These are phyloP conservation scores for Phoenicopterus ruber DNA, from an alignment of 2,113 vertebrate genomes.

Conservation along the genomic window DNA sequence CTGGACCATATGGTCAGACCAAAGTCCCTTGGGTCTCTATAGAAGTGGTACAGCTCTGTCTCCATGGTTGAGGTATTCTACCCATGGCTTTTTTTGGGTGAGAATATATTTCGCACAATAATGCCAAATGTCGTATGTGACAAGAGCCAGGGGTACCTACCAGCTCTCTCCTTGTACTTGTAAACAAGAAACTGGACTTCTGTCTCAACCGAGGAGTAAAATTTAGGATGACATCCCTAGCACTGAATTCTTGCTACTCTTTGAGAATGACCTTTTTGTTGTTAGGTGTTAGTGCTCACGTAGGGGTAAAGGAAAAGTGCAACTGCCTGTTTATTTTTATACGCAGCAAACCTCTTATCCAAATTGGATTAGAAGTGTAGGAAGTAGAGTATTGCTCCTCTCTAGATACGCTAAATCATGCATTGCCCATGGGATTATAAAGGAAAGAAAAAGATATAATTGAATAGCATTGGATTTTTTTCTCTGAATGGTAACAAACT, in stretches of 20 bases:
- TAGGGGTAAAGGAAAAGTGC: background rate
- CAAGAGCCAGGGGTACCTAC: background rate
- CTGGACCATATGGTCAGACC: background rate
- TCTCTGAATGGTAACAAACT: background rate
- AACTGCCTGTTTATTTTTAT: conserved; percentile 31
- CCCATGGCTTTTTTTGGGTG: background rate
- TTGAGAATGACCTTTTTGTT: background rate
- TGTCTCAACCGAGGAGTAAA: background rate
- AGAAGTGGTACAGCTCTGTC: background rate
- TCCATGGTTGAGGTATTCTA: background rate
- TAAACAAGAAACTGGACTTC: background rate
- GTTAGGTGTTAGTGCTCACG: background rate
- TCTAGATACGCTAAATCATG: background rate
- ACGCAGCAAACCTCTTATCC: conserved; percentile 39
- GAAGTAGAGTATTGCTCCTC: background rate
- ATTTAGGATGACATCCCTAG: background rate
- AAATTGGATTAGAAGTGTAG: conserved; percentile 37
- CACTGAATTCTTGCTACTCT: background rate
- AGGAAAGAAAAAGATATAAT: background rate
- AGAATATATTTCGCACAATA: background rate
- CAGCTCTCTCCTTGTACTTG: background rate
- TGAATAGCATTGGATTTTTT: background rate
- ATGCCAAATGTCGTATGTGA: background rate
- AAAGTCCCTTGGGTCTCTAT: background rate
- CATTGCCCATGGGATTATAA: background rate